Conservation (phyloP, 1,140 invertebrate genomes). For the Zaprionus nigranus region DNA sequence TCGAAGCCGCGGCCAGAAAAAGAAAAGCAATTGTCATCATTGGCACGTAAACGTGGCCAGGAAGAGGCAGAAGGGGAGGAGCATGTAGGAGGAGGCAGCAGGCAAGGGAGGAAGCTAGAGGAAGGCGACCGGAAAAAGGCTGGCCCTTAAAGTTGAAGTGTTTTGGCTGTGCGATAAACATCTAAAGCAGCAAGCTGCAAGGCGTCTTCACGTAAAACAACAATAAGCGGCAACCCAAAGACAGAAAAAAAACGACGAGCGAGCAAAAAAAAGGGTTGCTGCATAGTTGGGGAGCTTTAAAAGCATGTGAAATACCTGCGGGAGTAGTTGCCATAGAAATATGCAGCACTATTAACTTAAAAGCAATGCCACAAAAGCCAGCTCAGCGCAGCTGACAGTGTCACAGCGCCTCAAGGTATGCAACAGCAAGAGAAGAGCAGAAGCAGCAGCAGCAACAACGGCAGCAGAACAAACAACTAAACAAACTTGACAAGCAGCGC, state of each 20-base stretch:
- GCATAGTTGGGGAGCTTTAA: conserved; percentile 38
- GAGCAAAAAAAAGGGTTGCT: conserved; percentile 34
- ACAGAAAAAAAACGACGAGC: not conserved
- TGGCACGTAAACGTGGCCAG: conserved; percentile 69
- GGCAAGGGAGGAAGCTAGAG: conserved; percentile 8
- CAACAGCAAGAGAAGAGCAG: conserved; percentile 53
- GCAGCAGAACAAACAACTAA: conserved; percentile 43
- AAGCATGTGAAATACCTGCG: conserved; percentile 45
- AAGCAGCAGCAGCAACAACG: conserved; percentile 12
- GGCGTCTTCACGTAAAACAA: conserved; percentile 32
- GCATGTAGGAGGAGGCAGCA: not conserved
- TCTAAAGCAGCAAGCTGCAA: conserved; percentile 68
- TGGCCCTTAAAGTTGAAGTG: conserved; percentile 73
- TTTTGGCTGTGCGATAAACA: conserved; percentile 74
- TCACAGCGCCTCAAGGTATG: conserved; percentile 71
- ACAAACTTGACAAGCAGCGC: conserved; percentile 48
- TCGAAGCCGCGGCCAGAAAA: conserved; percentile 73
- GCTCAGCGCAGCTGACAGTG: conserved; percentile 44
- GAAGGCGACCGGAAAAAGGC: conserved; percentile 71
- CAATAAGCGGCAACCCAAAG: conserved; percentile 8
- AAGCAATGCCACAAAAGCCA: conserved; percentile 73
- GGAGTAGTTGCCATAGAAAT: conserved; percentile 51
- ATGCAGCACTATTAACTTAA: conserved; percentile 70
- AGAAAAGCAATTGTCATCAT: conserved; percentile 82
- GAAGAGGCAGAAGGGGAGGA: not conserved